Evolutionary conservation across 1,140 invertebrate genomes (phyloP).

Genomic region (Cydia splendana): DNA sequence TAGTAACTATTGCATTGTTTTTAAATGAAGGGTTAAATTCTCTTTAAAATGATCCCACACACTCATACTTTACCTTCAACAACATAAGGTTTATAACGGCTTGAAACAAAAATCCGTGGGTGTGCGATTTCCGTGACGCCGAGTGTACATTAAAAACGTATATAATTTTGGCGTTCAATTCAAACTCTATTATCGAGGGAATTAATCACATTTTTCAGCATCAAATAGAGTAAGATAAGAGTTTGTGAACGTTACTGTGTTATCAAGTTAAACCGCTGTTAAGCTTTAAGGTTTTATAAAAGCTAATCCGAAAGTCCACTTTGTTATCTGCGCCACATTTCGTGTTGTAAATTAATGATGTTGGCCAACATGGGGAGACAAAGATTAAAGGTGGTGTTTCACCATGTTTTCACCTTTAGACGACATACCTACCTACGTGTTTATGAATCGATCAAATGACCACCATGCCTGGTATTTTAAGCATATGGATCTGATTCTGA

Average conservation of each 20-base stretch:
- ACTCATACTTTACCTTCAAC: too few relatives aligned
- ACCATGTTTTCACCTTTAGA: too few relatives aligned
- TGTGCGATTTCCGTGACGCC: too few relatives aligned
- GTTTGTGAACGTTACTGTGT: background rate
- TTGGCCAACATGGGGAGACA: background rate
- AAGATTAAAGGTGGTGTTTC: background rate
- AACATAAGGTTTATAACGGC: too few relatives aligned
- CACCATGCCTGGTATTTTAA: too few relatives aligned
- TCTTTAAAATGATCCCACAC: too few relatives aligned
- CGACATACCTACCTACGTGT: too few relatives aligned
- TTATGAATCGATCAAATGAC: too few relatives aligned
- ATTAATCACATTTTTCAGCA: background rate
- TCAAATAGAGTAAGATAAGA: background rate
- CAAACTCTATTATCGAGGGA: background rate
- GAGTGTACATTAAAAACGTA: background rate
- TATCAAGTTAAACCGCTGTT: background rate
- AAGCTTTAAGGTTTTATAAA: background rate
- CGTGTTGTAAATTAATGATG: slow-evolving; percentile 13
- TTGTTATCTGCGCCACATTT: background rate
- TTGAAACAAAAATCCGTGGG: too few relatives aligned
- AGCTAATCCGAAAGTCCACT: background rate
- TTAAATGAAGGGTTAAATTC: too few relatives aligned
- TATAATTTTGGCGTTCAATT: background rate
- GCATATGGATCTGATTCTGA: too few relatives aligned
- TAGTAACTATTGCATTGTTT: too few relatives aligned